Evolutionary conservation across 2,888 invertebrate species (phyloP), one percentile per base, ranked within the genome.

Genomic region (Caenorhabditis macrosperma): DNA sequence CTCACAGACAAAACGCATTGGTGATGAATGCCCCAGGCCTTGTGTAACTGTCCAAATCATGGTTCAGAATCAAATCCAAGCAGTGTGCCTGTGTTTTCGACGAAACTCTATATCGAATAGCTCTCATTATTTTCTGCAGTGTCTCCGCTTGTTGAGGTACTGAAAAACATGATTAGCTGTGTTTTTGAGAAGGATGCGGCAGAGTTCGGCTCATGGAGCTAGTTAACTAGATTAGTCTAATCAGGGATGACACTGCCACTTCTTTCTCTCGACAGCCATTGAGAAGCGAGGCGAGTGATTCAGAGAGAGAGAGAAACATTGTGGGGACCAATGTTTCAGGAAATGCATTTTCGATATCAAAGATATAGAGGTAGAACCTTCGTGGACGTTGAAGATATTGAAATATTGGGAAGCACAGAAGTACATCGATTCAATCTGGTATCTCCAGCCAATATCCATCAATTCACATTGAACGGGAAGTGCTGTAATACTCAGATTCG

Each of bases 41-140:
- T n/a, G 52, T 26, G 20, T 15, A 52, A 6, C 20, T 15, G 2
- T 26, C 52, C 15, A 28, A 1, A 9, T 2, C 5, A 28, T 20
- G n/a, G 26, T 52, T n/a, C 26, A 52, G 22, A 26, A 52, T 52
- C 15, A 26, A n/a, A 15, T 52, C 52, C 4, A 52, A 15, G n/a
- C 52, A 52, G 9, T 52, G 5, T 28, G 26, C 52, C 28, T 52
- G 52, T 28, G 6, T 15, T n/a, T 10, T n/a, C 1, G 52, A 6
- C 15, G 52, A 52, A 12, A 52, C 52, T 28, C 52, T 10, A 28
- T 52, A 52, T n/a, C 52, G 52, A 22, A 52, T 52, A 15, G 52
- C 52, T 28, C 7, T 52, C 52, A 52, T 52, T 28, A 52, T 28
- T 26, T 28, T 28, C 1, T 28, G 3, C 6, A 52, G 28, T 26